Base-by-base conservation (phyloP, 1,140 invertebrate genomes). In the Zaprionus capensis region DNA sequence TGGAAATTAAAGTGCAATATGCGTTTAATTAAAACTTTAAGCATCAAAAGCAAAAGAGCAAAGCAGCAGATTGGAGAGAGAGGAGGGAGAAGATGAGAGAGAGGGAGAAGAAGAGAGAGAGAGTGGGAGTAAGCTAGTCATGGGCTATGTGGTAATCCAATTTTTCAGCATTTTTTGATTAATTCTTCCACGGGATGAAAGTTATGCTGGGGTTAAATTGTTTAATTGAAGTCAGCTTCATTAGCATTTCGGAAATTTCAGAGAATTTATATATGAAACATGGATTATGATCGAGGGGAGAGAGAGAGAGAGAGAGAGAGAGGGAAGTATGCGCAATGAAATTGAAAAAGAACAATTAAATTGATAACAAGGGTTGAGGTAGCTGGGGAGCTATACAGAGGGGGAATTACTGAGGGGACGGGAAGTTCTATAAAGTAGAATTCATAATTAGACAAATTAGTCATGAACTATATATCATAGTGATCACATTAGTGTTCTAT, bases 11-110 rank as follows among this genome's bases (percentile, higher is more conserved):
- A 81, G 77, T 81, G 81, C 81, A 87, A 87, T 88, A 86, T 84
- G 84, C 78, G 74, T 87, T 87, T 87, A 87, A 87, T 87, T 87
- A 87, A 87, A 88, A 86, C 84, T 84, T 82, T 74, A 88, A 87
- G 64, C 63, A 64, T 9, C 57, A 20, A 26, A 26, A 41, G 24
- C 26, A 28, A n/a, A 22, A 34, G 20, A 28, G 14, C 3, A 64
- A 41, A 46, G 46, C 56, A 36, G 31, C 9, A 34, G 31, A 34
- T 11, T 24, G 24, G 17, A 17, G 12, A 4, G 55, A 17, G 22
- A 36, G 24, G 67, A 26, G 17, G 1, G 49, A 26, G 20, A 12
- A 2, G 24, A 6, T 22, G 31, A 17, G 12, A 5, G 55, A 36
- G 67, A 26, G 15, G 1, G 49, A 26, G 20, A 14, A 2, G 24